Conservation (phyloP, 1,140 invertebrate species). For the Meteorus sp. region DNA sequence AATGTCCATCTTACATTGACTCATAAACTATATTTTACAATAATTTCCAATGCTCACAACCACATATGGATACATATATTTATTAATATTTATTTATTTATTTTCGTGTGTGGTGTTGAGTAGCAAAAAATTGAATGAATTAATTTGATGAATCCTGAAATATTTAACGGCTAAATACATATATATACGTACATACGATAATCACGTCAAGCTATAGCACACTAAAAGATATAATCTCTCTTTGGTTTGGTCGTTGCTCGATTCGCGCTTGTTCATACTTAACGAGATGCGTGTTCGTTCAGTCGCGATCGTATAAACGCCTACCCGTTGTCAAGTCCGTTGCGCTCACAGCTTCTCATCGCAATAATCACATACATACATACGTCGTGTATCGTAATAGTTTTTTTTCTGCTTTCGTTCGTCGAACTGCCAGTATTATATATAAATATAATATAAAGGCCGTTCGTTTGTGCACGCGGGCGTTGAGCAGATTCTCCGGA, state of each 20-base stretch:
- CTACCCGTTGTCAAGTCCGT: constrained; percentile 26
- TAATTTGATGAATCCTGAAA: constrained; percentile 5
- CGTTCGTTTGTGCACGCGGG: not conserved
- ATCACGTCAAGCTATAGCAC: constrained; percentile 11
- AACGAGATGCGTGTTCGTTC: constrained; percentile 41
- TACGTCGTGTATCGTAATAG: not conserved
- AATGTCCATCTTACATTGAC: not conserved
- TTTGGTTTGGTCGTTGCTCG: constrained; percentile 8
- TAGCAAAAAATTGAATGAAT: constrained; percentile 1
- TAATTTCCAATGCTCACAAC: not conserved
- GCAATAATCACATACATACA: not conserved
- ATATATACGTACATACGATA: not conserved
- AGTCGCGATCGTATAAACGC: constrained; percentile 28
- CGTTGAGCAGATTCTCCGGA: constrained; percentile 5
- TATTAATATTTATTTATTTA: not conserved
- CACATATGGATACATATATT: not conserved
- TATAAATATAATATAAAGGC: not conserved
- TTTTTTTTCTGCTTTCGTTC: constrained; percentile 5
- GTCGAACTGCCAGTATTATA: not conserved
- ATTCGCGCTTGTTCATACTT: constrained; percentile 39
- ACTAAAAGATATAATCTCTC: constrained; percentile 16
- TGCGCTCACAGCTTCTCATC: constrained; percentile 25
- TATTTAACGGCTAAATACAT: constrained; percentile 8
- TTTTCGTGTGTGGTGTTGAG: not conserved
- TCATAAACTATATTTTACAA: not conserved